phyloP scores from a whole-genome alignment of 2,113 vertebrate genomes.

The Eidolon helvum region DNA sequence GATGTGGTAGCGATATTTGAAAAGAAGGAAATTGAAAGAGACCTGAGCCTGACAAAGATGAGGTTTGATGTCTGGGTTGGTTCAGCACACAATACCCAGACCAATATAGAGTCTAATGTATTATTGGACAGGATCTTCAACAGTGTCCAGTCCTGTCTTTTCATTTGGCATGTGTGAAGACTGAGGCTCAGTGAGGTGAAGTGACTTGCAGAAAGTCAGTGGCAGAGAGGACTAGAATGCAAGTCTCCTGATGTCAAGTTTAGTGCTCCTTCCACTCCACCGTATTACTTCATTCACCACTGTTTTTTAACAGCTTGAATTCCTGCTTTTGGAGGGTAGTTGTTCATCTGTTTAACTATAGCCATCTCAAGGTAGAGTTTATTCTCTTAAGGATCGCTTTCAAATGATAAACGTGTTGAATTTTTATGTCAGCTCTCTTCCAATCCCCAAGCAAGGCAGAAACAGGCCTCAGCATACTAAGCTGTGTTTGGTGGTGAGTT shows the following conservation, averaged over 20 bases:
- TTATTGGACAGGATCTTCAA: neutral
- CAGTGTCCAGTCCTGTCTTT: neutral
- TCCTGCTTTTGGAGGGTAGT: neutral
- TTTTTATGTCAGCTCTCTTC: neutral
- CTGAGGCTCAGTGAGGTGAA: neutral
- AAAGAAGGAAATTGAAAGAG: constrained; percentile 24
- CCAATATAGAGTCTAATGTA: neutral
- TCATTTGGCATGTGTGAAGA: neutral
- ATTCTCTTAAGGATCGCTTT: neutral
- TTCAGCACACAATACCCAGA: neutral
- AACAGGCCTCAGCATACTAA: neutral
- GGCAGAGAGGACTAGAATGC: neutral
- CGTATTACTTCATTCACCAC: neutral
- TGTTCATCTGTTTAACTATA: neutral
- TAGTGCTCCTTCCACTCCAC: no score
- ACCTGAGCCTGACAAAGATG: neutral
- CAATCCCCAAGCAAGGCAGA: neutral
- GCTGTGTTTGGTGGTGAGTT: neutral
- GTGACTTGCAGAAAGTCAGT: neutral
- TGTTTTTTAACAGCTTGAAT: neutral
- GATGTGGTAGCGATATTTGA: neutral
- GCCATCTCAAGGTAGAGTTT: neutral
- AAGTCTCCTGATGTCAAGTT: neutral
- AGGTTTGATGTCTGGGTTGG: neutral
- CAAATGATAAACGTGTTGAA: neutral